phyloP scores from a whole-genome alignment of 2,113 vertebrate genomes.

The Loxodonta africana region DNA sequence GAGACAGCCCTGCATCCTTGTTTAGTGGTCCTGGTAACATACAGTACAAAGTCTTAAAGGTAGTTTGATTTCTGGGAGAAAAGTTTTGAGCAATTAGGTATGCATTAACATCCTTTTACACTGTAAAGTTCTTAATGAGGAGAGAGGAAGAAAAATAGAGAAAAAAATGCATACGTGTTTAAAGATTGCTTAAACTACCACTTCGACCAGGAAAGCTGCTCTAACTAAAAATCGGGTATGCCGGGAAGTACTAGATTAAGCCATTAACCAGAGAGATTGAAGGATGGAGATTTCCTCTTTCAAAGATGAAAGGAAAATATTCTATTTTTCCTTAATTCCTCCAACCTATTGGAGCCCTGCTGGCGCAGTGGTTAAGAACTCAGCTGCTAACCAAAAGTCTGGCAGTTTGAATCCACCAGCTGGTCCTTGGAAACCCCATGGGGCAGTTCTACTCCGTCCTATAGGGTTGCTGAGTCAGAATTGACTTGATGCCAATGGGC shows the following conservation, averaged over 20 bases:
- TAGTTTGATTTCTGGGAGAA: not conserved
- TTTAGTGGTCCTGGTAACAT: slow-evolving; percentile 4
- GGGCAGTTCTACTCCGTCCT: too few species aligned
- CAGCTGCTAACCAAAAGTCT: too few species aligned
- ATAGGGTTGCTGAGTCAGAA: too few species aligned
- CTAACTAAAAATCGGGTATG: not conserved
- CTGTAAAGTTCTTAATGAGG: not conserved
- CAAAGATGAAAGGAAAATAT: not conserved
- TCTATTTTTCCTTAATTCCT: not conserved
- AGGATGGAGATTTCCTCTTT: not conserved
- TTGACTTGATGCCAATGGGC: too few species aligned
- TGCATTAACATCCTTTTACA: not conserved
- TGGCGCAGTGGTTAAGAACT: too few species aligned
- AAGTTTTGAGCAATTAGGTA: not conserved
- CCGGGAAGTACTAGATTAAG: not conserved
- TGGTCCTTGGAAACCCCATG: too few species aligned
- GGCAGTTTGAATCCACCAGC: too few species aligned
- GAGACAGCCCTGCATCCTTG: not conserved
- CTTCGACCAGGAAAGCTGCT: not conserved
- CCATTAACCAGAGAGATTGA: not conserved
- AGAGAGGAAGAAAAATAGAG: not conserved
- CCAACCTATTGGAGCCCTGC: not conserved
- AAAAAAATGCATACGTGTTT: not conserved
- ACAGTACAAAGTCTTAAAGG: not conserved
- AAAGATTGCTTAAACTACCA: not conserved